phyloP scores from a whole-genome alignment of 2,797 vertebrate genomes.

The Arctocebus calabarensis region DNA sequence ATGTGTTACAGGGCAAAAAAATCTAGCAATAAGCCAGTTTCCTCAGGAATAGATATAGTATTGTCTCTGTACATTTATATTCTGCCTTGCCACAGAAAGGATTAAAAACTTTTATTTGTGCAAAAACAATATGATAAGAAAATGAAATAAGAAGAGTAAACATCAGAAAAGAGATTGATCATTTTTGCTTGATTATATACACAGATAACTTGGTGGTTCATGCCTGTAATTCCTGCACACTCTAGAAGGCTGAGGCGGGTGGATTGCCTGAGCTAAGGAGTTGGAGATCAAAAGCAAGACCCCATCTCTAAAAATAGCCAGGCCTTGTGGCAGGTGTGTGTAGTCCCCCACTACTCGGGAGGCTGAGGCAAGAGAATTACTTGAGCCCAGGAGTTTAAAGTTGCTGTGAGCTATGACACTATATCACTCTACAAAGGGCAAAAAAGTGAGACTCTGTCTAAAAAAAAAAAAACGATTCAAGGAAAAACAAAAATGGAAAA shows the following conservation, averaged over 20 bases:
- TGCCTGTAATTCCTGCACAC: too few relatives aligned
- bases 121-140: not conserved
- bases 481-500: slow-evolving; percentile 4
- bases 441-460: too few relatives aligned
- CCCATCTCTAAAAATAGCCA: too few relatives aligned
- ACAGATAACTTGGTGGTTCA: not conserved
- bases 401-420: too few relatives aligned
- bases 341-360: too few relatives aligned
- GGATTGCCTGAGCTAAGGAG: too few relatives aligned
- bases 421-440: too few relatives aligned
- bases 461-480: not conserved
- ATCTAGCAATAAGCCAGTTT: slow-evolving; percentile 20
- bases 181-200: not conserved
- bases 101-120: not conserved
- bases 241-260: too few relatives aligned
- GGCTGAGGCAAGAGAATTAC: too few relatives aligned
- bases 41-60: not conserved
- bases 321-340: too few relatives aligned
- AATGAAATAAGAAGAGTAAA: slow-evolving; percentile 35
- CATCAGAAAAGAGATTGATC: not conserved
- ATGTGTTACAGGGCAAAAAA: not conserved
- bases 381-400: too few relatives aligned
- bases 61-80: not conserved
- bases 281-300: too few relatives aligned
- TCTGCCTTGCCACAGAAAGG: not conserved